Evolutionary conservation across 1,140 invertebrate species (phyloP).

Genomic region (Stegodyphus mimosarum): DNA sequence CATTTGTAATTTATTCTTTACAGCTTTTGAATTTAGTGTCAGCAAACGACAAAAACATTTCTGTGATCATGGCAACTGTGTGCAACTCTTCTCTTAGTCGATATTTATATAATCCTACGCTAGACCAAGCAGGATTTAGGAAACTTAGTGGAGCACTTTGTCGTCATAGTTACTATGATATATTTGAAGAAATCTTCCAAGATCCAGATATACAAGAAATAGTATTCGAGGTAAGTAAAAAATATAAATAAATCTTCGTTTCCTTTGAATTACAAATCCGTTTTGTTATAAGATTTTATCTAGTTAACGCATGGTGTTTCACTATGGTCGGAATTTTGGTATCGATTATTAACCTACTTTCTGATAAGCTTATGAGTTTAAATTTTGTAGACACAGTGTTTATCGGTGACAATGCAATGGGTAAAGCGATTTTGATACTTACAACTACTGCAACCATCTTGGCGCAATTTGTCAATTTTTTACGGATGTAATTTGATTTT

Average conservation of each 20-base stretch:
- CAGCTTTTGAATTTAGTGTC: slow-evolving; percentile 32
- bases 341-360: too few species aligned
- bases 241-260: background rate
- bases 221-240: slow-evolving; percentile 34
- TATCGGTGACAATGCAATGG: too few species aligned
- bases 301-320: too few species aligned
- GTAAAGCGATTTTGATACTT: too few species aligned
- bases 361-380: too few species aligned
- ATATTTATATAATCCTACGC: slow-evolving; percentile 49
- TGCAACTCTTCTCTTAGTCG: slow-evolving; percentile 21
- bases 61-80: slow-evolving; percentile 16
- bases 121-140: slow-evolving; percentile 5
- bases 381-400: too few species aligned
- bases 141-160: slow-evolving; percentile 16
- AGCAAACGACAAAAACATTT: slow-evolving; percentile 23
- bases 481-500: too few species aligned
- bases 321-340: too few species aligned
- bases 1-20: background rate
- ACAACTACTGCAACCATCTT: too few species aligned
- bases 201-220: slow-evolving; percentile 58
- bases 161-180: slow-evolving; percentile 24
- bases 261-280: too few species aligned
- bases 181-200: slow-evolving; percentile 53
- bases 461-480: too few species aligned
- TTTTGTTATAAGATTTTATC: too few species aligned